phyloP scores from a whole-genome alignment of 2,113 vertebrate species.

The Stictonetta naevosa region DNA sequence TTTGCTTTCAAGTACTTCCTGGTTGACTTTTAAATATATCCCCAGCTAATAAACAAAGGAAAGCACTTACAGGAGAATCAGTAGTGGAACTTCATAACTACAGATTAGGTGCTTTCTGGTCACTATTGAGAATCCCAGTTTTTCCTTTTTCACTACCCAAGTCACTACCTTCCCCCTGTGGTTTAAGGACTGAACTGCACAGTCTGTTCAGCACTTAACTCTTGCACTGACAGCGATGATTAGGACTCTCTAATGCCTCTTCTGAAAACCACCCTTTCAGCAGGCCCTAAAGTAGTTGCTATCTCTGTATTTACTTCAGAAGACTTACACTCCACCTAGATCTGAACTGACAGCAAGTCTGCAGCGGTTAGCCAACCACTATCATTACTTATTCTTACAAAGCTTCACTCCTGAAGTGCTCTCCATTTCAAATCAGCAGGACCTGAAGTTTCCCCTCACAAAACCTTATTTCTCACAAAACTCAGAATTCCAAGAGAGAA shows the following conservation, averaged over 20 bases:
- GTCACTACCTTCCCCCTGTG: conserved; percentile 16
- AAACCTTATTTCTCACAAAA: not conserved
- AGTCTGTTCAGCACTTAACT: not conserved
- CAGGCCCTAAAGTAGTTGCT: not conserved
- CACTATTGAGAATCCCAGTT: not conserved
- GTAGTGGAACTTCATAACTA: not conserved
- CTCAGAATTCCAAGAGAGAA: not conserved
- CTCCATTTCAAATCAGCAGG: not conserved
- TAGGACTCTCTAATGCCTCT: not conserved
- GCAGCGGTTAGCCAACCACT: not conserved
- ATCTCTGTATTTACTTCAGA: not conserved
- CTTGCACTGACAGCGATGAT: not conserved
- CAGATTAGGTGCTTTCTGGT: not conserved
- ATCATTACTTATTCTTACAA: not conserved
- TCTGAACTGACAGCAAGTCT: not conserved
- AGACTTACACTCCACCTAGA: not conserved
- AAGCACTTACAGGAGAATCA: not conserved
- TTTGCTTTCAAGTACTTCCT: not conserved
- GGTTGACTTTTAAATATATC: not conserved
- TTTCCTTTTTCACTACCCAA: not conserved
- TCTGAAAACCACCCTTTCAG: not conserved
- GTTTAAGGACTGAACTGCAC: conserved; percentile 18
- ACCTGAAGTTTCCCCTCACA: not conserved
- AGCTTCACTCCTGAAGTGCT: not conserved
- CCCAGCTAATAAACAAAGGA: not conserved